Evolutionary conservation across 1,140 invertebrate genomes (phyloP).

Genomic region (Melanaphis sacchari): DNA sequence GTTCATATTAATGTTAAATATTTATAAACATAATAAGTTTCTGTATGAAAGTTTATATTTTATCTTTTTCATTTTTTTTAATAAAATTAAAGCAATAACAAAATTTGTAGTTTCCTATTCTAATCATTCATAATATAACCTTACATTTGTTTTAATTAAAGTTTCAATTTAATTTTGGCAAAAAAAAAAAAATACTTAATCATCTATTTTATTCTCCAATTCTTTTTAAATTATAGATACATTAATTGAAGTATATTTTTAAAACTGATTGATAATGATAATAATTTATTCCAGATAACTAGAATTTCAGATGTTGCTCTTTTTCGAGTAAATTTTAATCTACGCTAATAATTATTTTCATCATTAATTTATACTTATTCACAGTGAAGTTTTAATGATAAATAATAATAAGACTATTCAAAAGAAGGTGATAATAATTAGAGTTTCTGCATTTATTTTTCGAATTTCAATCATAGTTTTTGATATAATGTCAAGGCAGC

Average conservation of each 20-base stretch:
- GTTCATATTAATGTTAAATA: background rate
- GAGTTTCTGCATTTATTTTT: background rate
- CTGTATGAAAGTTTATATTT: background rate
- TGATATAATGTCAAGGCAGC: background rate
- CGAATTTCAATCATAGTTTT: background rate
- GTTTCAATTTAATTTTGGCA: background rate
- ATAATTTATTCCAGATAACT: background rate
- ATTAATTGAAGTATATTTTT: background rate
- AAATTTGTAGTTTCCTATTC: too few species aligned
- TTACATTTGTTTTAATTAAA: background rate
- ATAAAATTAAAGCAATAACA: background rate
- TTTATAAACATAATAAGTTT: background rate
- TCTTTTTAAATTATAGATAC: background rate
- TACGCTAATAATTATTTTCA: background rate
- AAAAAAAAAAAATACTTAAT: background rate
- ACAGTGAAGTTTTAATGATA: background rate
- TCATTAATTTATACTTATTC: background rate
- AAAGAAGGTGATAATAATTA: background rate
- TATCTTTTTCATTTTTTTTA: background rate
- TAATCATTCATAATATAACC: background rate
- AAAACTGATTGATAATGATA: slow-evolving; percentile 25
- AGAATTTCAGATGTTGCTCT: background rate
- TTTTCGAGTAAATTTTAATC: background rate
- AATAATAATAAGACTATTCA: background rate
- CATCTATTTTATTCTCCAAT: background rate